Base-by-base conservation (phyloP, 2,888 invertebrate genomes). In the Caenorhabditis wallacei region DNA sequence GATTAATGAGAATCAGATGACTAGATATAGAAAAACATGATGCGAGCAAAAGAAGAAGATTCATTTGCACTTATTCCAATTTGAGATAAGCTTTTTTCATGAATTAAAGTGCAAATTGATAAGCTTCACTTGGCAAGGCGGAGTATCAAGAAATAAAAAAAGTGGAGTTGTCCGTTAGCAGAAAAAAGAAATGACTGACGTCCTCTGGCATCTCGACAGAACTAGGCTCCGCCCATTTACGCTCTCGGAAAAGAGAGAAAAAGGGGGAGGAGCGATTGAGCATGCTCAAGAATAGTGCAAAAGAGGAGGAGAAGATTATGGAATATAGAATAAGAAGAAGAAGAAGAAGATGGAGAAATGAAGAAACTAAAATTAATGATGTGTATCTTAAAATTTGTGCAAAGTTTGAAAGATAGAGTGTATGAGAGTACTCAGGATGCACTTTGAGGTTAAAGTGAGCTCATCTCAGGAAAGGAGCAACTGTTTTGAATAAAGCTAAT, bases 41-140 rank as follows among this genome's bases (percentile, higher is more conserved):
- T 61, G 61, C 3, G 43, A 13, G 40, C 40, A 40, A 40, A 16
- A 40, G 22, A 61, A n/a, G 61, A 51, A 51, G 56, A 72, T 30
- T 24, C 53, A 53, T 10, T 70, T 51, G 72, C 40, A 59, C 37
- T 72, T 61, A 24, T 10, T 37, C 30, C 1, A 30, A 3, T 30
- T 8, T 40, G 4, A 24, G 59, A 56, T 56, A 56, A 46, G 54
- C 26, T 26, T 16, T 16, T 24, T 20, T 13, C n/a, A n/a, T 18
- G 46, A 46, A 35, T 35, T 53, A 64, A 57, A 70, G 78, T 48
- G 64, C 70, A 70, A 79, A 64, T 66, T 78, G 53, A 70, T 70
- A 64, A 71, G 43, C 46, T 43, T 51, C 46, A n/a, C 20, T 48
- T n/a, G 16, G 30, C 66, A 53, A 24, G 13, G 18, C 35, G 53